Conservation (phyloP, 2,113 vertebrate species). For the Naja naja region DNA sequence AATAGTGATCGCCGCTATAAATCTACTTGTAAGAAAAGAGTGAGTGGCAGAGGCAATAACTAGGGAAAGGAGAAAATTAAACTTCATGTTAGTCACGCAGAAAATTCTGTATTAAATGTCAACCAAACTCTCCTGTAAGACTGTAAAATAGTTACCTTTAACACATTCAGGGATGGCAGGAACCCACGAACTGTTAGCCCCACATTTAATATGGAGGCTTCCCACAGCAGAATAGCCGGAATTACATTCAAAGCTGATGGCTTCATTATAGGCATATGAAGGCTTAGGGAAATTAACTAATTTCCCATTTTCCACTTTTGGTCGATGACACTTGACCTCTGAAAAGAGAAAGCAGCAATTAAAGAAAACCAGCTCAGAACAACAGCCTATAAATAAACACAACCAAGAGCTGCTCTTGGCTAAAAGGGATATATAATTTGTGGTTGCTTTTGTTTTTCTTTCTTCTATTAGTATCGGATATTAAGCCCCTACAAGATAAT, state of each 20-base stretch:
- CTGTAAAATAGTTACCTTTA: neutral
- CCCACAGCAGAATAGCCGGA: neutral
- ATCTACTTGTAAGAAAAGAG: neutral
- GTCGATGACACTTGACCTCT: neutral
- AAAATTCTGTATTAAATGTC: neutral
- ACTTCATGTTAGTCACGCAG: neutral
- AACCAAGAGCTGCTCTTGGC: neutral
- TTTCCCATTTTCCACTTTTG: neutral
- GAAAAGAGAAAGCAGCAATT: neutral
- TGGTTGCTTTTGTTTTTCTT: neutral
- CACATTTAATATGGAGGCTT: neutral
- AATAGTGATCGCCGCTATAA: no score
- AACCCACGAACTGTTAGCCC: neutral
- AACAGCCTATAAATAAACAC: neutral
- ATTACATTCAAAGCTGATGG: neutral
- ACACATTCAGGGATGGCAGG: neutral
- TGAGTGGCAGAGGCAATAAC: no score
- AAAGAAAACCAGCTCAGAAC: neutral
- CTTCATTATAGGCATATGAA: neutral
- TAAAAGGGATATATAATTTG: neutral
- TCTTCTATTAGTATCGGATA: neutral
- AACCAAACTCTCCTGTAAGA: neutral
- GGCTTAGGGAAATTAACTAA: neutral
- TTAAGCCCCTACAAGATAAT: no score
- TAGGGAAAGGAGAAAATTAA: neutral